Conservation (phyloP, 2,797 vertebrate genomes). For the Cuculus canorus region DNA sequence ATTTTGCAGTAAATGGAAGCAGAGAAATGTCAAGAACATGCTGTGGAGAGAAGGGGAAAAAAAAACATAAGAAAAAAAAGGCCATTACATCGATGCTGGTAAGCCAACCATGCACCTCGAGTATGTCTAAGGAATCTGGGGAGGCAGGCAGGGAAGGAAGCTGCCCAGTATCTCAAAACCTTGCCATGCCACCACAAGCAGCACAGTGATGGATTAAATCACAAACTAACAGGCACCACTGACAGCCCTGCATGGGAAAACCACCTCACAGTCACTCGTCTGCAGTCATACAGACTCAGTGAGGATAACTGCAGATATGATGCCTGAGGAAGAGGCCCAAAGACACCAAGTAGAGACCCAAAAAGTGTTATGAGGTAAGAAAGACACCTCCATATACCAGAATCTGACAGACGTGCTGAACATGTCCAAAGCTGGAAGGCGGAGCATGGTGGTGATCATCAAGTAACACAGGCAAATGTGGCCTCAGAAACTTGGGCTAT, state of each 20-base stretch:
- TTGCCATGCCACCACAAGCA: background rate
- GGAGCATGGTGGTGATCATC: background rate
- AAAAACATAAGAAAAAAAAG: background rate
- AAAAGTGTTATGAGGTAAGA: background rate
- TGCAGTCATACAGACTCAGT: background rate
- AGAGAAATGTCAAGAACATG: background rate
- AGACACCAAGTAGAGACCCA: background rate
- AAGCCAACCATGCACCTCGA: background rate
- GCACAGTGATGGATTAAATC: background rate
- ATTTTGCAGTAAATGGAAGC: constrained; percentile 12
- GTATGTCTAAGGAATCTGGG: fast-evolving
- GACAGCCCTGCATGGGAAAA: background rate
- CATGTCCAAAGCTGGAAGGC: background rate
- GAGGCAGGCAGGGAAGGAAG: background rate
- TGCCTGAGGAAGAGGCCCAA: background rate
- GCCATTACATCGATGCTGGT: background rate
- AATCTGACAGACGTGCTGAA: background rate
- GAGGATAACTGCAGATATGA: background rate
- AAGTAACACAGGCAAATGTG: background rate
- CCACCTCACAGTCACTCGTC: background rate
- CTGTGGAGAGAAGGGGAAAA: background rate
- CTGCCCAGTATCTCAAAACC: background rate
- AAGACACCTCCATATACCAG: background rate
- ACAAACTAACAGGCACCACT: background rate
- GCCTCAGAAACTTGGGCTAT: background rate